These are phyloP conservation scores for Ganaspis sp. DNA, from an alignment of 1,140 invertebrate genomes.

Conservation along the genomic window DNA sequence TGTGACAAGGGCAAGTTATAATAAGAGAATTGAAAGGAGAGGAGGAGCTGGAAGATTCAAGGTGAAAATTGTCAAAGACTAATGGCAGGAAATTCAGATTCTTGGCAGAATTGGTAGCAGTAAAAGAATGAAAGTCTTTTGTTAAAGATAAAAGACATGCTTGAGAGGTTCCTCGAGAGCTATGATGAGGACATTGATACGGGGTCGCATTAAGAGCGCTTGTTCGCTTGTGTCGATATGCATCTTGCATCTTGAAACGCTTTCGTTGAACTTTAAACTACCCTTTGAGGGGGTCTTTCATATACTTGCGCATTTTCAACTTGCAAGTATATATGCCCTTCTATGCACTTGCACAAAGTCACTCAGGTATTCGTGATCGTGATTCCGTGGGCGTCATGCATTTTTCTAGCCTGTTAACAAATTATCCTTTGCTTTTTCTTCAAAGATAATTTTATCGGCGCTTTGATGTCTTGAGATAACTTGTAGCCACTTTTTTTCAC, in stretches of 20 bases:
- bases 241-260: slow-evolving; percentile 19
- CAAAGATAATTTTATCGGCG: not conserved
- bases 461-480: not conserved
- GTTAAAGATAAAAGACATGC: slow-evolving; percentile 18
- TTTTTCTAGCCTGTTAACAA: not conserved
- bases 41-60: too few relatives aligned
- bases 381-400: not conserved
- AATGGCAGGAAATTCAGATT: not conserved
- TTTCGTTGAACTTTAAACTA: slow-evolving; percentile 14
- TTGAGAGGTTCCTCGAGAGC: not conserved
- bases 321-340: not conserved
- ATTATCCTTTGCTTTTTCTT: slow-evolving; percentile 10
- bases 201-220: slow-evolving; percentile 21
- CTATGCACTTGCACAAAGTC: not conserved
- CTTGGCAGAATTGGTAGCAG: not conserved
- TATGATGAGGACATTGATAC: slow-evolving; percentile 16
- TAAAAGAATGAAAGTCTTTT: not conserved
- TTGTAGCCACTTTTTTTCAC: too few relatives aligned
- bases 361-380: not conserved
- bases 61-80: not conserved
- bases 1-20: too few relatives aligned
- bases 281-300: not conserved
- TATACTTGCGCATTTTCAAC: not conserved
- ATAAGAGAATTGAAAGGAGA: too few relatives aligned
- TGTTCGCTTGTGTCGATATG: not conserved